These are phyloP conservation scores for Lophura nycthemera DNA, from an alignment of 2,113 vertebrate species.

Conservation along the genomic window DNA sequence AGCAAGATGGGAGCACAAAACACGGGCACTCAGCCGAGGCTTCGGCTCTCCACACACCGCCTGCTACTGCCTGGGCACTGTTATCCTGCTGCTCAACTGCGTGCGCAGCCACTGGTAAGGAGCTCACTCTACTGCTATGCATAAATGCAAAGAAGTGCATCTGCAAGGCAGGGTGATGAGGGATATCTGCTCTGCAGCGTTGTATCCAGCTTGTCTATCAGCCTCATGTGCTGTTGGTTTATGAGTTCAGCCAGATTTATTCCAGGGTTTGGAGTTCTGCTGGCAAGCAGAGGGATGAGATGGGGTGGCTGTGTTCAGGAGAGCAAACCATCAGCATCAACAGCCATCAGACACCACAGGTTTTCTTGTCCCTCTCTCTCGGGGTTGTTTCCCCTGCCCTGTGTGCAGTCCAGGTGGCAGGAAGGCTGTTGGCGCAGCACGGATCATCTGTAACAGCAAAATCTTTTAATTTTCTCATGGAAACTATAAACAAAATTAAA, in stretches of 20 bases:
- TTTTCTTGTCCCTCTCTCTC: background rate
- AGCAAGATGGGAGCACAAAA: slow-evolving; percentile 91
- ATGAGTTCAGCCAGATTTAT: background rate
- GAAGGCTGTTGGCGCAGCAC: background rate
- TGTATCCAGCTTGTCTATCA: background rate
- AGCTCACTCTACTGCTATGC: rapidly evolving
- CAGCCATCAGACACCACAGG: background rate
- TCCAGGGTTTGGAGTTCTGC: background rate
- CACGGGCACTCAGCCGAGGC: slow-evolving; percentile 78
- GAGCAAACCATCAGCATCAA: background rate
- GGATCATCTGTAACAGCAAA: background rate
- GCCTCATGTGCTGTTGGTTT: background rate
- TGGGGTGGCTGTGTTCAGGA: background rate
- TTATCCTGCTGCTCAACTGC: slow-evolving; percentile 87
- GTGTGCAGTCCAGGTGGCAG: background rate
- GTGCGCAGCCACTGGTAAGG: slow-evolving; percentile 91
- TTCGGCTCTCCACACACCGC: slow-evolving; percentile 84
- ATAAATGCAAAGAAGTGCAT: background rate
- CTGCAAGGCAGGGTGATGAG: rapidly evolving
- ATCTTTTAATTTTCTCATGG: background rate
- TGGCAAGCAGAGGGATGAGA: background rate
- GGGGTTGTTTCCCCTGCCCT: background rate
- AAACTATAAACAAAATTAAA: background rate
- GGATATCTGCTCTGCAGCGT: background rate
- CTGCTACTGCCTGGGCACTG: slow-evolving; percentile 84